Base-by-base conservation (phyloP, 2,888 invertebrate genomes). In the Torymus aiolomorphi region DNA sequence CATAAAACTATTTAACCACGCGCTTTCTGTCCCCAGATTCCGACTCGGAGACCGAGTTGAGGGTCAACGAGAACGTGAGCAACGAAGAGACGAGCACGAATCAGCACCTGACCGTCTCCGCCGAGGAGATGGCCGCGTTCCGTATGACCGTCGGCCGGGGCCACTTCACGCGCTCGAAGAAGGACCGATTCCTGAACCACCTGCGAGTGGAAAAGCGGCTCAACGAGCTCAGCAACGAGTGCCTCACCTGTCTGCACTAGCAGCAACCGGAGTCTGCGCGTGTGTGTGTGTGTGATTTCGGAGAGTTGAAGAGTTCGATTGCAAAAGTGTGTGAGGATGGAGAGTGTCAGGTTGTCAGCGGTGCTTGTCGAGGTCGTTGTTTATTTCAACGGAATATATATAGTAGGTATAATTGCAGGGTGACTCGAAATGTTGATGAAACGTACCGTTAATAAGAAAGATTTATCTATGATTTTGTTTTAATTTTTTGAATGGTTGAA, bases 131-230 rank as follows among this genome's bases (percentile, higher is more conserved):
- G 77, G 86, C 85, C 24, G 88, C 87, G 11, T 87, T 88, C 66
- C 82, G 88, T 57, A 83, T 87, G 74, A 87, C 88, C 66, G 84
- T 87, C 13, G 88, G 88, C n/a, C 82, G 88, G 1, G 88, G 88
- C 13, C 84, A 87, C 78, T 88, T 88, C 61, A 86, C 86, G 54
- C 85, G 86, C n/a, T 87, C 88, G 75, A 88, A 88, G 73, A 88
- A 88, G 73, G 87, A 88, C 80, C 84, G 84, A 82, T 88, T 88
- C 80, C 84, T 88, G 54, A 88, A 88, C 82, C 86, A 88, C 67
- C 84, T 88, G 51, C 85, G 88, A 76, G 79, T 88, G 80, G 88
- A 88, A 78, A 88, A 88, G 73, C 82, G 87, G 75, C 83, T 88
- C 14, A 88, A 87, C 76, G 88, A 87, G 67, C 82, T 87, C 56